Percentiles rank a stretch among this genome's conserved stretches.
Conservation (phyloP, 2,888 invertebrate genomes). For the Heteropelma amictum region DNA sequence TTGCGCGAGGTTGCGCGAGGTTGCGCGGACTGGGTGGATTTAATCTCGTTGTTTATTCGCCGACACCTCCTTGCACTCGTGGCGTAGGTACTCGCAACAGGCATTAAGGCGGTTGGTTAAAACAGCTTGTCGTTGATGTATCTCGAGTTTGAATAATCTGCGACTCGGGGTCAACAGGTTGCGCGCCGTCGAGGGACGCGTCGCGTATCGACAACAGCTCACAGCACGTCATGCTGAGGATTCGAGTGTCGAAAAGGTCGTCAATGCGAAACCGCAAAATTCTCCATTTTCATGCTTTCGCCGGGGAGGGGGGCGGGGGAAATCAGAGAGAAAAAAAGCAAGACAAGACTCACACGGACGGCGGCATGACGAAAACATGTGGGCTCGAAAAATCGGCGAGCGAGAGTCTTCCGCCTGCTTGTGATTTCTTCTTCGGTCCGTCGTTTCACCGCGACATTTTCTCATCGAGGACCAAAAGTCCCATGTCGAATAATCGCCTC, state of each 20-base stretch:
- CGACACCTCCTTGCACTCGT: not conserved
- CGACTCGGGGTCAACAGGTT: slow-evolving; percentile 43
- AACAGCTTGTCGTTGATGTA: not conserved
- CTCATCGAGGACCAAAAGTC: too few relatives aligned
- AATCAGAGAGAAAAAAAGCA: not conserved
- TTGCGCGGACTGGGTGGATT: too few relatives aligned
- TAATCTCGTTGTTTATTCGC: not conserved
- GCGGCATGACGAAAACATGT: slow-evolving; percentile 42
- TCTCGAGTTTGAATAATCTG: slow-evolving; percentile 37
- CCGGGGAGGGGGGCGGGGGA: not conserved
- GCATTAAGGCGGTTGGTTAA: not conserved
- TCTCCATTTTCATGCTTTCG: too few relatives aligned
- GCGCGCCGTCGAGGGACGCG: too few relatives aligned
- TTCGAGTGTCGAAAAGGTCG: too few relatives aligned
- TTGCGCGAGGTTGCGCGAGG: too few relatives aligned
- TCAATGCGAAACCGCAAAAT: too few relatives aligned
- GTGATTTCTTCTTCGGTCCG: not conserved
- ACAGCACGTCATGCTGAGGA: too few relatives aligned
- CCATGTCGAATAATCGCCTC: too few relatives aligned
- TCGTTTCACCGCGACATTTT: too few relatives aligned
- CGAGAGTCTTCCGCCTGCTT: not conserved
- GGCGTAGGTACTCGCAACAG: not conserved
- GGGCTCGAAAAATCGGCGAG: too few relatives aligned
- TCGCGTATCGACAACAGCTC: not conserved
- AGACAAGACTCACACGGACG: slow-evolving; percentile 36